Base-by-base conservation (phyloP, 2,113 vertebrate species). In the Marcusenius ussheri region DNA sequence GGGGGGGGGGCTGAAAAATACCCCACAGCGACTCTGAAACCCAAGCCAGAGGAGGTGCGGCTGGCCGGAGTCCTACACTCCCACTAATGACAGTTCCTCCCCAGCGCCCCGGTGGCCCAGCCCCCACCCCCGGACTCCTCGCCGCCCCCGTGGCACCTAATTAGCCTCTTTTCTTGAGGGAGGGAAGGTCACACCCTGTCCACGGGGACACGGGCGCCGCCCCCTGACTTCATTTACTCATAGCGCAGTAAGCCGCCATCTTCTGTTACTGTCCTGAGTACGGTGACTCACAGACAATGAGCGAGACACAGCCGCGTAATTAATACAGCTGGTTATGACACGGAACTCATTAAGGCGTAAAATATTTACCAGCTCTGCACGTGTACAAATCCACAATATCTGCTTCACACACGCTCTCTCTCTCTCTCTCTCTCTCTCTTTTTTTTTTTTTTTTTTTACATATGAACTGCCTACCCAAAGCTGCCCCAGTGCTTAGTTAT, bases 31-130 rank as follows among this genome's bases (percentile, higher is more conserved):
- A 95, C 89, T 39, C 90, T 96, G 96, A 96, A 96, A 95, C 93
- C 90, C 89, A 94, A 96, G 92, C 93, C 91, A 49, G 87, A 91
- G 94, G 95, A 96, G 96, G 95, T 93, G 91, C 96, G 94, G 95
- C 95, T 91, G 45, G 83, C 93, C 93, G 88, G 95, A 95, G 94
- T 90, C 42, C 93, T 88, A 90, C 92, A 92, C 92, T 93, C 93
- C 89, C 91, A 95, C 94, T 96, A 95, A 93, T 42, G 95, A 96
- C 95, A 96, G 94, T 91, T 91, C 92, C 90, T 13, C 53, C n/a
- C 5, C 90, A n/a, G 89, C 91, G 74, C 83, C 90, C 42, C 88
- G 91, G 19, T 89, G 70, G 70, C 92, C 92, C 90, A 27, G 47
- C 58, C 49, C 56, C 50, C 93, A 89, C 92, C 88, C 90, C 92